phyloP scores from a whole-genome alignment of 2,113 vertebrate genomes.

The Tragelaphus imberbis region DNA sequence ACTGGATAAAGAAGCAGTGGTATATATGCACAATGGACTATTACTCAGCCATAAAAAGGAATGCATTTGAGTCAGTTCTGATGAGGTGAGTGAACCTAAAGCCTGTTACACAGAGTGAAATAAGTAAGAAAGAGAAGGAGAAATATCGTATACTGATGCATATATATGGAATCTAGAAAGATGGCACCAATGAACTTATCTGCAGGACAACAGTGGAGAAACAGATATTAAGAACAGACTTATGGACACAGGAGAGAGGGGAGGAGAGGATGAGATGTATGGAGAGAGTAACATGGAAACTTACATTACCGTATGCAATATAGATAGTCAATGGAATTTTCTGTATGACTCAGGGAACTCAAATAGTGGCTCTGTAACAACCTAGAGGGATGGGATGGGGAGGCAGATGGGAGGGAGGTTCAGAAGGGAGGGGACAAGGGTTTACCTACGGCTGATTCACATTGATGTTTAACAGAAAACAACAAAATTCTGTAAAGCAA shows the following conservation, averaged over 20 bases:
- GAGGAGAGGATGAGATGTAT: neutral
- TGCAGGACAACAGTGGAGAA: neutral
- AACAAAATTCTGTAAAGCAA: neutral
- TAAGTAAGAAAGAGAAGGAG: neutral
- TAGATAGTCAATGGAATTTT: neutral
- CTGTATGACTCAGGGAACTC: neutral
- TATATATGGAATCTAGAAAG: neutral
- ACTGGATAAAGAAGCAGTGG: neutral
- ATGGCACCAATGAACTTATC: neutral
- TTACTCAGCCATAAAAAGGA: neutral
- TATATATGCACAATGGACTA: neutral
- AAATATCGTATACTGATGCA: neutral
- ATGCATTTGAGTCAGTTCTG: neutral
- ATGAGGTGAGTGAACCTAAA: neutral
- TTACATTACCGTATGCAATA: neutral
- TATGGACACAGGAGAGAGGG: neutral
- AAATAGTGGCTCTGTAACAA: neutral
- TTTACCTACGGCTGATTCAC: neutral
- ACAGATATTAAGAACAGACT: neutral
- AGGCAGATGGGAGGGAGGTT: neutral
- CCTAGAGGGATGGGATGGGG: neutral
- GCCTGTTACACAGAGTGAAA: neutral
- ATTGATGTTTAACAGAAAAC: neutral
- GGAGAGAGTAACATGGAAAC: neutral
- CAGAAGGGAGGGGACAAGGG: neutral